These are phyloP conservation scores for Silurus lanzhouensis DNA, from an alignment of 2,797 vertebrate genomes.

Conservation along the genomic window DNA sequence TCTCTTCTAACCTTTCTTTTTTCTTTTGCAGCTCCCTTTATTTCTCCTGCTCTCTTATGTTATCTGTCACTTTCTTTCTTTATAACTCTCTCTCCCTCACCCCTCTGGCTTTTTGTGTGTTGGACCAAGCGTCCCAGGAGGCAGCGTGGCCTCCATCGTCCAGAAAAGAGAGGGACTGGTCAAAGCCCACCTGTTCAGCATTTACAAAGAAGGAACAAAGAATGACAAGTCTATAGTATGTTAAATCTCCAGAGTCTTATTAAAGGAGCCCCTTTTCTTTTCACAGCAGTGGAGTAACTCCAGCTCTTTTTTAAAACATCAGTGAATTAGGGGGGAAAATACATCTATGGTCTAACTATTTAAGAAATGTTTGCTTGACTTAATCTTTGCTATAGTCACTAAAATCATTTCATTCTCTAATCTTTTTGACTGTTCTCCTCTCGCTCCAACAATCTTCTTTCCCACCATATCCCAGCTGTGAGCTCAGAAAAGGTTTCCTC, in stretches of 20 bases:
- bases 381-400: neutral
- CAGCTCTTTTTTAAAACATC: neutral
- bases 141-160: slow-evolving; percentile 4
- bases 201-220: slow-evolving; percentile 20
- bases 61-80: slow-evolving; percentile 21
- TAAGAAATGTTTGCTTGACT: neutral
- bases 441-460: slow-evolving; percentile 19
- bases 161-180: neutral
- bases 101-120: slow-evolving; percentile 52
- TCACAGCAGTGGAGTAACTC: slow-evolving; percentile 7
- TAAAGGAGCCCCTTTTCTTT: slow-evolving; percentile 4
- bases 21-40: slow-evolving; percentile 11
- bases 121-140: slow-evolving; percentile 49
- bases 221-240: slow-evolving; percentile 15
- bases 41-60: slow-evolving; percentile 3
- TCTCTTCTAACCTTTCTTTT: slow-evolving; percentile 8
- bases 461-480: slow-evolving; percentile 45
- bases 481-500: slow-evolving; percentile 21
- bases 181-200: slow-evolving; percentile 36
- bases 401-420: slow-evolving; percentile 27
- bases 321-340: neutral
- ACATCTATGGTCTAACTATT: neutral
- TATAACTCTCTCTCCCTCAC: slow-evolving; percentile 42
- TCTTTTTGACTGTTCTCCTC: slow-evolving; percentile 6
- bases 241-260: neutral